These are phyloP conservation scores for Rhinopomastus cyanomelas DNA, from an alignment of 2,113 vertebrate genomes.

Conservation along the genomic window DNA sequence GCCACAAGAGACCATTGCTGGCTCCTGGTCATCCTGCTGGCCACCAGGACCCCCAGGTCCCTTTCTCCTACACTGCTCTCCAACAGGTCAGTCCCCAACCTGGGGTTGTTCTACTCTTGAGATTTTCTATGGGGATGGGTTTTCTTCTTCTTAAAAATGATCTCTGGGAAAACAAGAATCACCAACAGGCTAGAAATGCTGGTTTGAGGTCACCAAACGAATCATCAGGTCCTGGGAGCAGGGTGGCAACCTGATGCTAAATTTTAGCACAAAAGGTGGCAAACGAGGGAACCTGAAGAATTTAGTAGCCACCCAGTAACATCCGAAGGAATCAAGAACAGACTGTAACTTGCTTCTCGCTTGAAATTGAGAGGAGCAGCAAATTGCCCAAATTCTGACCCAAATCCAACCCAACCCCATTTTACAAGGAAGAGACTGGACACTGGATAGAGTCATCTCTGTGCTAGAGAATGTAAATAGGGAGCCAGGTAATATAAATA, in stretches of 20 bases:
- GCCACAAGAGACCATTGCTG: too few species aligned
- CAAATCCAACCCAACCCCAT: not conserved
- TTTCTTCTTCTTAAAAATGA: not conserved
- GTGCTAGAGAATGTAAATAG: not conserved
- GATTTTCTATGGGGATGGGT: too few species aligned
- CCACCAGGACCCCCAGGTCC: too few species aligned
- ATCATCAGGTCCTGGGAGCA: not conserved
- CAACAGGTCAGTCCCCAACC: too few species aligned
- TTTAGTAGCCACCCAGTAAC: not conserved
- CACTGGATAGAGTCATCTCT: not conserved
- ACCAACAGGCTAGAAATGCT: not conserved
- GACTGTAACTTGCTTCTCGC: not conserved
- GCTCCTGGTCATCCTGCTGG: too few species aligned
- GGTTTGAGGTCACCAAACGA: not conserved
- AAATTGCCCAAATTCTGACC: not conserved
- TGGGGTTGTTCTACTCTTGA: too few species aligned
- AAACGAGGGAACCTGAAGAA: not conserved
- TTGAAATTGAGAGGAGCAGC: not conserved
- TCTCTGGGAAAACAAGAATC: not conserved
- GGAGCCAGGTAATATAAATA: constrained; percentile 21
- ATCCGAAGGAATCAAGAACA: not conserved
- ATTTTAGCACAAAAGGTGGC: not conserved
- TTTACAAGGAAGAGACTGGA: not conserved
- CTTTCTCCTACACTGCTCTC: too few species aligned
- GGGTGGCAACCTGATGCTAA: not conserved